A percentile compares a stretch with the other conserved stretches of the same genome.
Evolutionary conservation across 2,113 vertebrate species (phyloP).

Genomic region (Lampris incognitus): DNA sequence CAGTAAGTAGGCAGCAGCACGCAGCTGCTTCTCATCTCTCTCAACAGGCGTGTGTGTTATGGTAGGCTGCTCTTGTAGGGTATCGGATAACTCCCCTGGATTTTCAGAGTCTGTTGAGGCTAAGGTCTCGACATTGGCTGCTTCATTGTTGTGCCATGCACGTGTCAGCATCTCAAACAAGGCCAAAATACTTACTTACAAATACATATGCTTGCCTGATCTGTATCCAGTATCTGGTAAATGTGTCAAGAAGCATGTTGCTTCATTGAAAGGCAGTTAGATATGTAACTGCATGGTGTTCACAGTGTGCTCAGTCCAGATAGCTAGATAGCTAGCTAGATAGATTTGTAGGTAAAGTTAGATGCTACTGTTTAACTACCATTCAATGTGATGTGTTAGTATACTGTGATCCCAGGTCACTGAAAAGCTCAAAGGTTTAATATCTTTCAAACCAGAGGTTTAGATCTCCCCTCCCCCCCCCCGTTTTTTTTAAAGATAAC

Average conservation of each 20-base stretch:
- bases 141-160: not conserved
- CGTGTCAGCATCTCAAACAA: too few species aligned
- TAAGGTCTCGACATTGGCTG: not conserved
- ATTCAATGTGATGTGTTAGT: conserved; percentile 35
- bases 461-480: conserved; percentile 4
- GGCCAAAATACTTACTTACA: too few species aligned
- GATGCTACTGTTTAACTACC: conserved; percentile 7
- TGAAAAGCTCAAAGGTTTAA: not conserved
- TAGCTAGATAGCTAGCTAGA: not conserved
- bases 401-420: conserved; percentile 21
- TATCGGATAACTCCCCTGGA: conserved; percentile 51
- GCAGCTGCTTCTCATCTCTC: conserved; percentile 77
- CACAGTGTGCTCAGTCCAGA: not conserved
- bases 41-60: conserved; percentile 63
- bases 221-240: too few species aligned
- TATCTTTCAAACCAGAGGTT: conserved; percentile 1
- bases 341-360: not conserved
- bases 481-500: not conserved
- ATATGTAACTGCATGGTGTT: not conserved
- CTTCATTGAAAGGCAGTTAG: not conserved
- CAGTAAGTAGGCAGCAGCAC: conserved; percentile 58
- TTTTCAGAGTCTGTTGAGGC: not conserved
- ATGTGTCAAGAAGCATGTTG: too few species aligned
- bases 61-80: conserved; percentile 62
- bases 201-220: too few species aligned